Evolutionary conservation across 1,140 invertebrate species (phyloP).

Genomic region (Cherax quadricarinatus): DNA sequence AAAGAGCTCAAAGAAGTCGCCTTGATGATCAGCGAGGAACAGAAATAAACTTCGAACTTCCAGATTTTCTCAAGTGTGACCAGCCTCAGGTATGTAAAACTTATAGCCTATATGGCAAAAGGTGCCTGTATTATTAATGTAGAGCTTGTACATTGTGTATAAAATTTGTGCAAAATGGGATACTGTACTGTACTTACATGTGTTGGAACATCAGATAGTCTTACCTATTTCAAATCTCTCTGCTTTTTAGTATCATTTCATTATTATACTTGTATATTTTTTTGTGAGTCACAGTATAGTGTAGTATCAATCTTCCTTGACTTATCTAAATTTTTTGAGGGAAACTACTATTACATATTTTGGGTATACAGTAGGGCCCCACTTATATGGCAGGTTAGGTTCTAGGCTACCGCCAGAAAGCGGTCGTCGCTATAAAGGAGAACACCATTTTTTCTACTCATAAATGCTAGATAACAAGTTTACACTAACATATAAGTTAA

Average conservation of each 20-base stretch:
- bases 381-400: too few relatives aligned
- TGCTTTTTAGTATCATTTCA: background rate
- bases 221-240: background rate
- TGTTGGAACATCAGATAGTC: background rate
- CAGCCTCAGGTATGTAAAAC: constrained; percentile 51
- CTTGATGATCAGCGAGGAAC: constrained; percentile 90
- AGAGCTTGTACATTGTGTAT: background rate
- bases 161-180: background rate
- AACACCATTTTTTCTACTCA: too few relatives aligned
- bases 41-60: constrained; percentile 88
- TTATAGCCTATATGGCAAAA: background rate
- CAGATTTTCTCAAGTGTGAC: constrained; percentile 82
- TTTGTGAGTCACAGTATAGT: too few relatives aligned
- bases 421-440: too few relatives aligned
- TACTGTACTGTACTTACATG: background rate
- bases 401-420: too few relatives aligned
- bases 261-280: background rate
- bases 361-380: too few relatives aligned
- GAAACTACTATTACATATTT: too few relatives aligned
- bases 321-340: too few relatives aligned
- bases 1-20: constrained; percentile 84
- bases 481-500: too few relatives aligned
- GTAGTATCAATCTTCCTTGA: background rate
- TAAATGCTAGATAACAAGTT: too few relatives aligned
- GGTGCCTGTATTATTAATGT: background rate